Conservation (phyloP, 2,888 invertebrate species). For the Allacma fusca region DNA sequence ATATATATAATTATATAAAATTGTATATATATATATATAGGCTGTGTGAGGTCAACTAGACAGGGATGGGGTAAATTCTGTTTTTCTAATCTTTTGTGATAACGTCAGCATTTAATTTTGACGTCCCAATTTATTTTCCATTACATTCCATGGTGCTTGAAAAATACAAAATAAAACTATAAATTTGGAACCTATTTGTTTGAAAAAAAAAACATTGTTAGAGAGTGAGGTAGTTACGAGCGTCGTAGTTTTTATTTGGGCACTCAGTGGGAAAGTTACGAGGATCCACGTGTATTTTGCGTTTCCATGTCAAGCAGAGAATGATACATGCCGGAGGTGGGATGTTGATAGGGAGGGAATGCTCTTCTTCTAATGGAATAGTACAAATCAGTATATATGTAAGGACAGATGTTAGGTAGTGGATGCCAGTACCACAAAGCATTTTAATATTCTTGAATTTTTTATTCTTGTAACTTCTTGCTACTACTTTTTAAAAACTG, state of each 20-base stretch:
- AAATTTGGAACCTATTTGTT: background rate
- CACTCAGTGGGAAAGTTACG: background rate
- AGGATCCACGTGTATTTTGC: constrained; percentile 22
- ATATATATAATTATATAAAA: no score
- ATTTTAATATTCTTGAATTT: background rate
- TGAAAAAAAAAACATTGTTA: no score
- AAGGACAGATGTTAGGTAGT: background rate
- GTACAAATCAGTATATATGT: background rate
- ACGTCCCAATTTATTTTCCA: background rate
- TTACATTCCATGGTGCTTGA: background rate
- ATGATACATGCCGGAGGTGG: constrained; percentile 29
- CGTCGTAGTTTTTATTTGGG: background rate
- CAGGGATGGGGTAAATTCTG: background rate
- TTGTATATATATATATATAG: no score
- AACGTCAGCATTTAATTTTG: background rate
- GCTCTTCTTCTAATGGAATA: constrained; percentile 14
- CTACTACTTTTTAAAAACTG: constrained; percentile 3
- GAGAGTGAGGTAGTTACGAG: background rate
- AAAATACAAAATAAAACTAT: background rate
- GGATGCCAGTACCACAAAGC: background rate
- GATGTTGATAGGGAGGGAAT: constrained; percentile 37
- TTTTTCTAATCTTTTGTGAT: constrained; percentile 11
- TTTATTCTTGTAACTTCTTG: background rate
- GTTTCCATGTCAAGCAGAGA: constrained; percentile 6
- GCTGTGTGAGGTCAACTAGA: no score